Evolutionary conservation across 2,888 invertebrate species (phyloP).

Genomic region (Chrysolina haemoptera): DNA sequence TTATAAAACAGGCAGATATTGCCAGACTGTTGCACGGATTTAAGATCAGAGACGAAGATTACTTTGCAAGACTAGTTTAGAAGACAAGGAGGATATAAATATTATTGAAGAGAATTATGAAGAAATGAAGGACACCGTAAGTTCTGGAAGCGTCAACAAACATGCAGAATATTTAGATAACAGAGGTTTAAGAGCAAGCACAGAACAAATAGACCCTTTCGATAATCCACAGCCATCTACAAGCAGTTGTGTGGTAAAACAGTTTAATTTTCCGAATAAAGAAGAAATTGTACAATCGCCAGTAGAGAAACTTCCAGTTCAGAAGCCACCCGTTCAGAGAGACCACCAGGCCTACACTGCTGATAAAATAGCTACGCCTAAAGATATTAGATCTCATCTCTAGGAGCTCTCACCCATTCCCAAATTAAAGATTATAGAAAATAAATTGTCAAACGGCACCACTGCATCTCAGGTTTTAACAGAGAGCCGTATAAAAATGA

Average conservation of each 20-base stretch:
- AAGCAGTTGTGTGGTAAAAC: no score
- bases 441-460: slow-evolving; percentile 24
- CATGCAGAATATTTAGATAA: not conserved
- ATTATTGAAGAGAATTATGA: not conserved
- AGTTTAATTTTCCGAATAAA: no score
- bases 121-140: slow-evolving; percentile 16
- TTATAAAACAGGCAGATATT: not conserved
- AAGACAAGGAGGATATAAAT: not conserved
- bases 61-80: not conserved
- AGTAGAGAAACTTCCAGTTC: no score
- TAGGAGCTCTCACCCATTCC: slow-evolving; percentile 8
- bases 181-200: no score
- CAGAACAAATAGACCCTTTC: no score
- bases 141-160: not conserved
- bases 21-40: not conserved
- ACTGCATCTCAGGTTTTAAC: slow-evolving; percentile 28
- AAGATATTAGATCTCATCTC: slow-evolving; percentile 26
- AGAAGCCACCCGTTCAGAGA: not conserved
- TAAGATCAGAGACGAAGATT: slow-evolving; percentile 1
- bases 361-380: not conserved
- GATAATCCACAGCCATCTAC: no score
- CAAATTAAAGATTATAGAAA: slow-evolving; percentile 26
- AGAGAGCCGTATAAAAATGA: slow-evolving; percentile 26
- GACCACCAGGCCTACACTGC: not conserved
- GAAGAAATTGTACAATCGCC: no score